Conservation (phyloP, 2,888 invertebrate genomes). For the Rhingia campestris region DNA sequence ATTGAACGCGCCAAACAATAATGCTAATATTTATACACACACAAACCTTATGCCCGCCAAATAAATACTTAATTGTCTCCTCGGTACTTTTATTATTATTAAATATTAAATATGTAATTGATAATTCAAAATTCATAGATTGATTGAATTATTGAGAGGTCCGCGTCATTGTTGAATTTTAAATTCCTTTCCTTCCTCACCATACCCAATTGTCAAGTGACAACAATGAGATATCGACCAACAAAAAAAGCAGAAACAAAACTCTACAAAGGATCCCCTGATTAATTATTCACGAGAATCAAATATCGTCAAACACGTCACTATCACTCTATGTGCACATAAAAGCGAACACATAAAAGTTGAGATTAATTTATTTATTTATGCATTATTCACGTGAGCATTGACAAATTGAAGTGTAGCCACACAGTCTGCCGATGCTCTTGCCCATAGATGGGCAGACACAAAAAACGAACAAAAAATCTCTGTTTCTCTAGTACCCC, state of each 20-base stretch:
- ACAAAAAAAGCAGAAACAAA: constrained; percentile 6
- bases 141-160: constrained; percentile 64
- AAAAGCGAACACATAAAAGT: constrained; percentile 34
- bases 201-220: constrained; percentile 45
- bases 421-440: constrained; percentile 61
- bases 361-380: constrained; percentile 63
- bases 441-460: constrained; percentile 12
- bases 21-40: not conserved
- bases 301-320: constrained; percentile 73
- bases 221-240: constrained; percentile 8
- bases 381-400: constrained; percentile 66
- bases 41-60: constrained; percentile 25
- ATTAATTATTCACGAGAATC: constrained; percentile 73
- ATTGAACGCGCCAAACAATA: not conserved
- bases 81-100: constrained; percentile 63
- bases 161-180: constrained; percentile 55
- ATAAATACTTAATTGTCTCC: constrained; percentile 61
- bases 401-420: constrained; percentile 71
- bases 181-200: constrained; percentile 33
- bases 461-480: constrained; percentile 12
- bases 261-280: constrained; percentile 54
- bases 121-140: constrained; percentile 67
- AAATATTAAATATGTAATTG: constrained; percentile 49
- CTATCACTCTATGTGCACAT: not conserved
- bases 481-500: constrained; percentile 39